Conservation (phyloP, 2,888 invertebrate species). For the Andricus curvator region DNA sequence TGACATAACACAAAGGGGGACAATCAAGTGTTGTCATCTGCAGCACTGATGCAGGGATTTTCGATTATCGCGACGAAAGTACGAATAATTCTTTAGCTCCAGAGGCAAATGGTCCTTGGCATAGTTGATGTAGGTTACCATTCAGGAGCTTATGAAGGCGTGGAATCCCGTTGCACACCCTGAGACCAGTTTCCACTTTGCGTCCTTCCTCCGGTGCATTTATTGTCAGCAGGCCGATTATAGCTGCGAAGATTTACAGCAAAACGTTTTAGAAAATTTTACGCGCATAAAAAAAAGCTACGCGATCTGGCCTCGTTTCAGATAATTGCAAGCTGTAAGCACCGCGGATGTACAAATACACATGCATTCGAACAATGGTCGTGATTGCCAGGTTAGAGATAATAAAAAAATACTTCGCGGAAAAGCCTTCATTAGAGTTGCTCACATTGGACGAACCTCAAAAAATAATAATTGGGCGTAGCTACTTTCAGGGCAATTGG, state of each 20-base stretch:
- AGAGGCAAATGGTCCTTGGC: slow-evolving; percentile 6
- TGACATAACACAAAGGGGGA: too few relatives aligned
- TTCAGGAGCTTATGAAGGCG: not conserved
- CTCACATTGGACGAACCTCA: not conserved
- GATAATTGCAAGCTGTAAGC: not conserved
- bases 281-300: slow-evolving; percentile 3
- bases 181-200: slow-evolving; percentile 21
- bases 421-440: not conserved
- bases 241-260: slow-evolving; percentile 6
- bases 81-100: slow-evolving; percentile 25
- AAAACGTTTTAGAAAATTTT: not conserved
- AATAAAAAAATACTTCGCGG: not conserved
- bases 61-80: slow-evolving; percentile 19
- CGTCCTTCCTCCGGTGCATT: not conserved
- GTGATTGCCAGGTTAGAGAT: too few relatives aligned
- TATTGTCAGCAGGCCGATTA: not conserved
- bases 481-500: slow-evolving; percentile 22
- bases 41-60: not conserved
- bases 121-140: slow-evolving; percentile 14
- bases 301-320: not conserved
- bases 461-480: not conserved
- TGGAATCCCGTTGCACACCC: slow-evolving; percentile 31
- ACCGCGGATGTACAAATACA: not conserved
- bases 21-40: too few relatives aligned
- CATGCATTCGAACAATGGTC: not conserved